These are phyloP conservation scores for Melangyna quadrimaculata DNA, from an alignment of 2,888 invertebrate genomes.

Conservation along the genomic window DNA sequence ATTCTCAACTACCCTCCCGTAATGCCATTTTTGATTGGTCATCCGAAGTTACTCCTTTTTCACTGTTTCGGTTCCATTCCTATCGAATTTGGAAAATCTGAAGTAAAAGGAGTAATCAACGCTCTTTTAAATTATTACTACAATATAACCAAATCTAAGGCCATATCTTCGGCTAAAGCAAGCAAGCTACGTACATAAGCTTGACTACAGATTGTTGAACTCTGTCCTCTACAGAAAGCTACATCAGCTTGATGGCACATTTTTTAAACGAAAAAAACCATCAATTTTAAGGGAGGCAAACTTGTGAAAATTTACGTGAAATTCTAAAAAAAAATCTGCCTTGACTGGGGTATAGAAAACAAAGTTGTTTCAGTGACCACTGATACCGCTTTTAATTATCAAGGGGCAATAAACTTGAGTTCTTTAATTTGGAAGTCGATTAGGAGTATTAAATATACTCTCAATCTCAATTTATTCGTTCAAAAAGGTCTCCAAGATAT, in stretches of 20 bases:
- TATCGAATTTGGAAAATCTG: no score
- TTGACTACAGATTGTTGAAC: not conserved
- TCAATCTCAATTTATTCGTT: not conserved
- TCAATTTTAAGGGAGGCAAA: not conserved
- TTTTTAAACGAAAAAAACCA: not conserved
- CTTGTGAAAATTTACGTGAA: not conserved
- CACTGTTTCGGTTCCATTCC: no score
- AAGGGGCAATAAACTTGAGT: not conserved
- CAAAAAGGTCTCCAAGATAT: no score
- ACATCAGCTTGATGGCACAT: no score
- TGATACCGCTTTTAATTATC: not conserved
- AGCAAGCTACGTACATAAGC: not conserved
- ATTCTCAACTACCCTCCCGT: slow-evolving; percentile 1
- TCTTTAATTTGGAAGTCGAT: not conserved
- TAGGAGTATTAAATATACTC: not conserved
- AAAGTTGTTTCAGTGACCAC: slow-evolving; percentile 4
- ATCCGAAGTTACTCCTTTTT: no score
- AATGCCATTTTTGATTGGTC: not conserved
- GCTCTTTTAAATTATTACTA: not conserved
- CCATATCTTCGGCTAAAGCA: not conserved
- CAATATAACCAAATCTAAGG: not conserved
- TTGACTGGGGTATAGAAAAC: not conserved
- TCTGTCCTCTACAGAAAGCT: not conserved
- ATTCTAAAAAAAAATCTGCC: not conserved
- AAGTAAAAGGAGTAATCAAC: no score